A percentile compares a stretch with the other conserved stretches of the same genome.
These are phyloP conservation scores for Epirrhoe alternata DNA, from an alignment of 2,888 invertebrate genomes.

Conservation along the genomic window DNA sequence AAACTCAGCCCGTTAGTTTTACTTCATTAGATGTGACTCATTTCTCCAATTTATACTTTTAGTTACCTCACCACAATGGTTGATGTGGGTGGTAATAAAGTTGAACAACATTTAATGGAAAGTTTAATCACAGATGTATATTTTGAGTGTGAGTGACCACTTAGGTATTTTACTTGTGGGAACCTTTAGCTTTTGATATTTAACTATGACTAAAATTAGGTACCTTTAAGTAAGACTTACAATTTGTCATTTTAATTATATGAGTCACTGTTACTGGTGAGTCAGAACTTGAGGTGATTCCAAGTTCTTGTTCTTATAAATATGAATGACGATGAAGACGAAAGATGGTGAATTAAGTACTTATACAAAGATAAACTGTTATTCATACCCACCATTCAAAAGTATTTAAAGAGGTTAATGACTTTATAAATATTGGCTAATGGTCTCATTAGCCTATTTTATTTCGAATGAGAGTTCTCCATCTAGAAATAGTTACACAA, in stretches of 20 bases:
- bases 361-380: neutral
- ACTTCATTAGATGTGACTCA: too few species aligned
- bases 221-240: neutral
- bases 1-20: neutral
- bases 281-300: conserved; percentile 16
- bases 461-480: neutral
- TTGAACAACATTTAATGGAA: neutral
- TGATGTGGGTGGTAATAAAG: neutral
- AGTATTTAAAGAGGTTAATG: conserved; percentile 2
- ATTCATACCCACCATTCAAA: neutral
- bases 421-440: conserved; percentile 13
- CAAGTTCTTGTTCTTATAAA: conserved; percentile 12
- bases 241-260: neutral
- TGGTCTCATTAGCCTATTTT: conserved; percentile 20
- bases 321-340: neutral
- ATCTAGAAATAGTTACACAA: conserved; percentile 1
- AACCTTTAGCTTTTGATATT: too few species aligned
- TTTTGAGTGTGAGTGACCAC: too few species aligned
- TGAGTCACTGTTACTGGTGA: conserved; percentile 23
- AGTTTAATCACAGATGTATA: too few species aligned
- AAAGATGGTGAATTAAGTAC: neutral
- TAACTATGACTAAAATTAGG: too few species aligned
- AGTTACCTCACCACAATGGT: neutral
- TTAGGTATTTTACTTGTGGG: too few species aligned
- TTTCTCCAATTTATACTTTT: neutral